phyloP scores from a whole-genome alignment of 1,140 invertebrate species.

The Habropoda laboriosa region DNA sequence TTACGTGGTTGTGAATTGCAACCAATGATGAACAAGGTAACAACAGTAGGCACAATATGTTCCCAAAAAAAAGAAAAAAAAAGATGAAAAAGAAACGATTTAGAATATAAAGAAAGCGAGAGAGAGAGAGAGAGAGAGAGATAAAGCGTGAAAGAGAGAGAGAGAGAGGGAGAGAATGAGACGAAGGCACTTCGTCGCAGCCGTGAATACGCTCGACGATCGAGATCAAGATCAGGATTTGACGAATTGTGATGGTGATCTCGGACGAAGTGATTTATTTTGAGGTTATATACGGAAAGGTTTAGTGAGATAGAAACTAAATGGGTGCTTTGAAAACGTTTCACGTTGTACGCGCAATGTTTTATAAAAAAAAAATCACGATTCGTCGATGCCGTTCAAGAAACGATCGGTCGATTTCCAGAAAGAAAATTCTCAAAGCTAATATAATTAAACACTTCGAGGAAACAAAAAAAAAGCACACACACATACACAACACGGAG shows the following conservation, averaged over 20 bases:
- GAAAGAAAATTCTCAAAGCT: slow-evolving; percentile 19
- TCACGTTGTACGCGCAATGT: background rate
- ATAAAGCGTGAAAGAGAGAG: slow-evolving; percentile 29
- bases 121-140: slow-evolving; percentile 17
- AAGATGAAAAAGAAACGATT: slow-evolving; percentile 53
- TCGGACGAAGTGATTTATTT: slow-evolving; percentile 31
- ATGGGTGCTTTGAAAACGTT: slow-evolving; percentile 27
- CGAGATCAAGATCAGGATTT: slow-evolving; percentile 26
- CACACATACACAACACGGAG: background rate
- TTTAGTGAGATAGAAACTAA: slow-evolving; percentile 16
- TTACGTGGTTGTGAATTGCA: too few species aligned
- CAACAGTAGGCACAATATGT: slow-evolving; percentile 55
- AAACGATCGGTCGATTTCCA: slow-evolving; percentile 19
- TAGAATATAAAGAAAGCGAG: slow-evolving; percentile 40
- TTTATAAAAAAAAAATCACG: slow-evolving; percentile 20
- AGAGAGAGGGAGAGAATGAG: slow-evolving; percentile 58
- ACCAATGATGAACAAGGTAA: slow-evolving; percentile 34
- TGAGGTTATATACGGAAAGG: background rate
- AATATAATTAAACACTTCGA: slow-evolving; percentile 37
- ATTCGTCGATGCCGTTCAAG: slow-evolving; percentile 25
- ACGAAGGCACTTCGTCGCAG: slow-evolving; percentile 12
- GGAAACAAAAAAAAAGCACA: too few species aligned
- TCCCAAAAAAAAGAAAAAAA: slow-evolving; percentile 59
- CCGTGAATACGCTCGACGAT: slow-evolving; percentile 33
- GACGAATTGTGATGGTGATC: slow-evolving; percentile 20